A percentile compares a stretch with the other conserved stretches of the same genome.
These are phyloP conservation scores for Merluccius polli DNA, from an alignment of 2,797 vertebrate genomes.

Conservation along the genomic window DNA sequence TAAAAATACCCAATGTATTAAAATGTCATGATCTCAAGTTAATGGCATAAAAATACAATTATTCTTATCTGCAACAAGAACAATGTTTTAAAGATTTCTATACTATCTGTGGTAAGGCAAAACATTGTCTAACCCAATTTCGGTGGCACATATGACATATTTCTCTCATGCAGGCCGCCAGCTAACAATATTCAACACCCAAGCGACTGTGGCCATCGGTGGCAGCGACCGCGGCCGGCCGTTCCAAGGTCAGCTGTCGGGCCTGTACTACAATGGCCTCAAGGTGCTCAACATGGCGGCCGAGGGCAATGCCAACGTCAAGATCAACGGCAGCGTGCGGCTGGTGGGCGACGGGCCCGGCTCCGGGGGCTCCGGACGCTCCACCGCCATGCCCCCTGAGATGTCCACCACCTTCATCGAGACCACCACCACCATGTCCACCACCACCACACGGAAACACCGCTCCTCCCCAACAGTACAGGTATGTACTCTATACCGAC, in stretches of 20 bases:
- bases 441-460: slow-evolving; percentile 93
- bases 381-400: slow-evolving; percentile 87
- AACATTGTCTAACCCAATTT: neutral
- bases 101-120: neutral
- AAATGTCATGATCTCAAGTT: neutral
- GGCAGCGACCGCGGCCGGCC: slow-evolving; percentile 89
- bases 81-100: no score
- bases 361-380: slow-evolving; percentile 83
- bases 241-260: slow-evolving; percentile 96
- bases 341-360: slow-evolving; percentile 92
- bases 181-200: slow-evolving; percentile 99
- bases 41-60: neutral
- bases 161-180: slow-evolving; percentile 83
- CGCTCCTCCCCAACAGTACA: slow-evolving; percentile 90
- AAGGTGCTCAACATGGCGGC: slow-evolving; percentile 97
- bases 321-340: slow-evolving; percentile 94
- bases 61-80: no score
- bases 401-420: slow-evolving; percentile 95
- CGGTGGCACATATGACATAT: no score
- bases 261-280: slow-evolving; percentile 96
- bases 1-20: neutral
- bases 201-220: slow-evolving; percentile 92
- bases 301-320: slow-evolving; percentile 90
- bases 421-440: slow-evolving; percentile 97
- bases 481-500: slow-evolving; percentile 59